Evolutionary conservation across 2,797 vertebrate genomes (phyloP).

Genomic region (Lophotriccus pileatus): DNA sequence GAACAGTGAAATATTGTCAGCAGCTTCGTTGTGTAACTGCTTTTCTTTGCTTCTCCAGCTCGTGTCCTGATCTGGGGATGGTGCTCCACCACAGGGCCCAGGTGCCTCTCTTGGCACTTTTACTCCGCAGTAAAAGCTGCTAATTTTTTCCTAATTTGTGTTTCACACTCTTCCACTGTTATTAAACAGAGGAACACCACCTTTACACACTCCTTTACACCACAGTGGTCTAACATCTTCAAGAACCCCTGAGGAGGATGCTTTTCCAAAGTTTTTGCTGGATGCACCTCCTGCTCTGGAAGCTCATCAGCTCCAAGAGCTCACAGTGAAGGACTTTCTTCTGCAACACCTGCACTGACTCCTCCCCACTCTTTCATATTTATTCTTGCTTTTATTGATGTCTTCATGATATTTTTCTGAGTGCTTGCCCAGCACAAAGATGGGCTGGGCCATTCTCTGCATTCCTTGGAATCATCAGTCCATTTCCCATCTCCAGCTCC

Average conservation of each 20-base stretch:
- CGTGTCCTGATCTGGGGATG: not conserved
- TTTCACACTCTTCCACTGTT: not conserved
- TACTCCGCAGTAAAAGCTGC: not conserved
- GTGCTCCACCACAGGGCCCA: not conserved
- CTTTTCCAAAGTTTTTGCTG: not conserved
- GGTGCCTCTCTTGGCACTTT: not conserved
- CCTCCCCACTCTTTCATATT: not conserved
- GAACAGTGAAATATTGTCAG: not conserved
- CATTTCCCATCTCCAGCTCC: not conserved
- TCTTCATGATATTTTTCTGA: not conserved
- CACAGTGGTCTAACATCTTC: no score
- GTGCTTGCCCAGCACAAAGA: not conserved
- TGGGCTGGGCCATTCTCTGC: not conserved
- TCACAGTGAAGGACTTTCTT: not conserved
- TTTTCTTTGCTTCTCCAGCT: not conserved
- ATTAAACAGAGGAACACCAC: not conserved
- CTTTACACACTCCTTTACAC: not conserved
- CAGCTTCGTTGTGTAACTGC: not conserved
- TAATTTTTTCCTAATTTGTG: not conserved
- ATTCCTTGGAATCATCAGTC: not conserved
- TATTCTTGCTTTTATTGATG: not conserved
- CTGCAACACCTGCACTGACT: not conserved
- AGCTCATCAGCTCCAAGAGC: accelerated
- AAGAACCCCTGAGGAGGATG: not conserved
- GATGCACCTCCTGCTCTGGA: not conserved